Conservation (phyloP, 2,797 vertebrate species). For the Octomys mimax region DNA sequence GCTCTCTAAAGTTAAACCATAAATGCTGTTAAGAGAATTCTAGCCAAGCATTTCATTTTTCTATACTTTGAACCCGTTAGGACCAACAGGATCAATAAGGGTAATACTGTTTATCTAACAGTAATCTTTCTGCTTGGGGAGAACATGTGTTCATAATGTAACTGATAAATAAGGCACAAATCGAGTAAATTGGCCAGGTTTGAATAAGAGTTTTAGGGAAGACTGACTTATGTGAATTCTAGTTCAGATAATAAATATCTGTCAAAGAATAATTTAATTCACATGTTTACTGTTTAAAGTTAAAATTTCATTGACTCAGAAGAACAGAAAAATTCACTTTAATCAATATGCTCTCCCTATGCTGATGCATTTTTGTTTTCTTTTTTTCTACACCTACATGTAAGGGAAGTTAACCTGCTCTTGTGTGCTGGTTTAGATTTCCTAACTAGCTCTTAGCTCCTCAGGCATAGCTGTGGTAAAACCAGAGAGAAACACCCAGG, state of each 20-base stretch:
- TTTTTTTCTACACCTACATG: constrained; percentile 34
- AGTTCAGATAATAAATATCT: not conserved
- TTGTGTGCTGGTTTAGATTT: constrained; percentile 49
- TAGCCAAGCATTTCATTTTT: constrained; percentile 22
- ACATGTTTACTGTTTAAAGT: not conserved
- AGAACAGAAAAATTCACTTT: constrained; percentile 22
- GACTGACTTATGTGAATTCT: constrained; percentile 63
- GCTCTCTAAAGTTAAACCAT: constrained; percentile 82
- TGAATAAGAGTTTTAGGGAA: not conserved
- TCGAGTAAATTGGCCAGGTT: not conserved
- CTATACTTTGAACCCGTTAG: constrained; percentile 17
- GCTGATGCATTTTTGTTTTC: constrained; percentile 25
- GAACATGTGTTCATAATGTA: constrained; percentile 17
- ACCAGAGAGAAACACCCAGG: constrained; percentile 83
- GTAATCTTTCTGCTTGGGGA: constrained; percentile 33
- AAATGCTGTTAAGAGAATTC: not conserved
- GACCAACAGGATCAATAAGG: constrained; percentile 33
- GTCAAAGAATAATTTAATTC: constrained; percentile 52
- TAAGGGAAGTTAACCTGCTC: constrained; percentile 54
- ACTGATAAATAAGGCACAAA: constrained; percentile 6
- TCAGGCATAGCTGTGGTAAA: constrained; percentile 62
- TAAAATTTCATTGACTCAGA: constrained; percentile 28
- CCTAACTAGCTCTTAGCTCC: constrained; percentile 38
- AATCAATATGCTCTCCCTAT: not conserved
- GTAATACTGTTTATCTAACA: constrained; percentile 60